Conservation (phyloP, 2,888 invertebrate species). For the Iselma pallidipennis region DNA sequence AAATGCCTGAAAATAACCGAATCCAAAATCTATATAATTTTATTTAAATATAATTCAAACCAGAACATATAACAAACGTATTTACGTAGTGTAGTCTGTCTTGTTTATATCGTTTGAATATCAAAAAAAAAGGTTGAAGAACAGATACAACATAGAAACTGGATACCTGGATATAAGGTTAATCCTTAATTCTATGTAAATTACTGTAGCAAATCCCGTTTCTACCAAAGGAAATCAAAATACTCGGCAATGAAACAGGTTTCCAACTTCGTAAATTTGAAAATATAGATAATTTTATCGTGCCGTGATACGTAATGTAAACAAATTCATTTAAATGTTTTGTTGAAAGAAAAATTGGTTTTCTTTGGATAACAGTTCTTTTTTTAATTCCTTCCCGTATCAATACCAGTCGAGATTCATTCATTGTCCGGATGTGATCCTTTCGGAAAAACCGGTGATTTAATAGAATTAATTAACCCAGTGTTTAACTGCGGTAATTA, state of each 20-base stretch:
- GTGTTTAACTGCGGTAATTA: background rate
- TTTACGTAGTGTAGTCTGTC: background rate
- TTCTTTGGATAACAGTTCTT: no score
- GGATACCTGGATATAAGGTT: conserved; percentile 28
- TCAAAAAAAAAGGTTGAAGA: background rate
- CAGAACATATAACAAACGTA: background rate
- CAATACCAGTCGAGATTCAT: background rate
- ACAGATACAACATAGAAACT: conserved; percentile 18
- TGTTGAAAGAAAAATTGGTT: no score
- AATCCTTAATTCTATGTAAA: conserved; percentile 39
- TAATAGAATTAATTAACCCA: background rate
- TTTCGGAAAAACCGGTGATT: background rate
- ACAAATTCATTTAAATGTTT: no score
- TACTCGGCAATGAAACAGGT: background rate
- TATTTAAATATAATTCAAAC: background rate
- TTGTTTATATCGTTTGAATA: background rate
- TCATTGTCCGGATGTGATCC: background rate
- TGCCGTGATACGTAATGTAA: no score
- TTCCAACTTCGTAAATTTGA: background rate
- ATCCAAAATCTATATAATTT: background rate
- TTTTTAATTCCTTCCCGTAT: background rate
- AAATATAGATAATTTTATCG: no score
- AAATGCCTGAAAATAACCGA: background rate
- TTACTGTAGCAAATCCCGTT: conserved; percentile 30
- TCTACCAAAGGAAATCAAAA: background rate